Evolutionary conservation across 2,113 vertebrate species (phyloP).

Genomic region (Chascanopsetta lugubris): DNA sequence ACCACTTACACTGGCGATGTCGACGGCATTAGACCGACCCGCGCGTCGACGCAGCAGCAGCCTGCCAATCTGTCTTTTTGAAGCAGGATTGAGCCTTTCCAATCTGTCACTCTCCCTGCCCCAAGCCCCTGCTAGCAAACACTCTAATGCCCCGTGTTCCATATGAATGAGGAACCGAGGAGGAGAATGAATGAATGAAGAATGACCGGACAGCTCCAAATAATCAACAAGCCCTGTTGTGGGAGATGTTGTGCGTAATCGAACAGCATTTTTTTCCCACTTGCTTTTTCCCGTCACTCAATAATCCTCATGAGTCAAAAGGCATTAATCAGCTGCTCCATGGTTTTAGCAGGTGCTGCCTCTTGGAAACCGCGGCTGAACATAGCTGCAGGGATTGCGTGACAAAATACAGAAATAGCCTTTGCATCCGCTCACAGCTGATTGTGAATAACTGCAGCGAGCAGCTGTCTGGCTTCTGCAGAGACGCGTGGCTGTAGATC

Average conservation of each 20-base stretch:
- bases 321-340: slow-evolving; percentile 30
- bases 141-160: not conserved
- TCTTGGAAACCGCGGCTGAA: slow-evolving; percentile 17
- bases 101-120: slow-evolving; percentile 33
- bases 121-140: slow-evolving; percentile 3
- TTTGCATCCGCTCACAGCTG: slow-evolving; percentile 45
- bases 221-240: not conserved
- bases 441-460: slow-evolving; percentile 42
- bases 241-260: slow-evolving; percentile 26
- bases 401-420: slow-evolving; percentile 58
- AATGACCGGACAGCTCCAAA: not conserved
- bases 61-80: slow-evolving; percentile 38
- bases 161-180: not conserved
- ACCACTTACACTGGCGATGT: slow-evolving; percentile 26
- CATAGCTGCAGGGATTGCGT: slow-evolving; percentile 55
- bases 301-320: slow-evolving; percentile 39
- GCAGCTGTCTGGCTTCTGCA: slow-evolving; percentile 15
- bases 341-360: slow-evolving; percentile 8
- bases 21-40: slow-evolving; percentile 22
- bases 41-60: not conserved
- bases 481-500: slow-evolving; percentile 17
- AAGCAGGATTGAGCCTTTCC: slow-evolving; percentile 40
- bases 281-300: slow-evolving; percentile 31
- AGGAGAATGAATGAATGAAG: slow-evolving; percentile 2
- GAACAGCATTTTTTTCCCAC: slow-evolving; percentile 2